These are phyloP conservation scores for Choristoneura fumiferana DNA, from an alignment of 1,140 invertebrate genomes.

Conservation along the genomic window DNA sequence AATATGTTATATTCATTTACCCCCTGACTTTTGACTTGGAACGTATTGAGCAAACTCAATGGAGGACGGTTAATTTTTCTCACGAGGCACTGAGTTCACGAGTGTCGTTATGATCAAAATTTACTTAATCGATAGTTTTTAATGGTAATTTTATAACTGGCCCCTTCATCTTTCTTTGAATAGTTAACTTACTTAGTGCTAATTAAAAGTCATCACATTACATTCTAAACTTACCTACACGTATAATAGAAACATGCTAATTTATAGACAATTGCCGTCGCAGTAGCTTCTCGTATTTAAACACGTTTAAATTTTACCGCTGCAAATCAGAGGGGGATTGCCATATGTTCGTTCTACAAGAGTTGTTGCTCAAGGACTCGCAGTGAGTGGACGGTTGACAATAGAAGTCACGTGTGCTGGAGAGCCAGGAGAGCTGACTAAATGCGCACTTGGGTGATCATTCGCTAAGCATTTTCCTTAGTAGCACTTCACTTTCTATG, in stretches of 20 bases:
- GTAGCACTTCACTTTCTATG: too few relatives aligned
- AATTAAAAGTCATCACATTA: too few relatives aligned
- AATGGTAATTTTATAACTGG: not conserved
- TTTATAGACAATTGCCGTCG: too few relatives aligned
- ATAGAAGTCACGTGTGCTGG: conserved; percentile 47
- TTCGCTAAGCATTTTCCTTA: conserved; percentile 15
- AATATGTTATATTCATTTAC: conserved; percentile 69
- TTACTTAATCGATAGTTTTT: not conserved
- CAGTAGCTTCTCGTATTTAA: too few relatives aligned
- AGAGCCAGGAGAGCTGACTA: conserved; percentile 36
- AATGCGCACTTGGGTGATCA: conserved; percentile 42
- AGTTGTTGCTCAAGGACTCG: conserved; percentile 12
- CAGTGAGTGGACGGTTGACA: not conserved
- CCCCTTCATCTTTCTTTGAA: not conserved
- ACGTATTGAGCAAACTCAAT: conserved; percentile 54
- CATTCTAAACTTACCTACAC: too few relatives aligned
- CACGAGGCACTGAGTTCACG: conserved; percentile 51
- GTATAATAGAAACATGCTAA: too few relatives aligned
- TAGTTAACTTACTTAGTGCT: too few relatives aligned
- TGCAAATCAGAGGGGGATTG: conserved; percentile 6
- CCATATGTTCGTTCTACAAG: conserved; percentile 45
- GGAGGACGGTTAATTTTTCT: conserved; percentile 73
- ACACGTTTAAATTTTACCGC: too few relatives aligned
- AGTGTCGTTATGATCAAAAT: conserved; percentile 21
- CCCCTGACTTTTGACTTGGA: conserved; percentile 67